Percentiles rank a stretch among this genome's conserved stretches.
Conservation (phyloP, 2,113 vertebrate species). For the Zingel zingel region DNA sequence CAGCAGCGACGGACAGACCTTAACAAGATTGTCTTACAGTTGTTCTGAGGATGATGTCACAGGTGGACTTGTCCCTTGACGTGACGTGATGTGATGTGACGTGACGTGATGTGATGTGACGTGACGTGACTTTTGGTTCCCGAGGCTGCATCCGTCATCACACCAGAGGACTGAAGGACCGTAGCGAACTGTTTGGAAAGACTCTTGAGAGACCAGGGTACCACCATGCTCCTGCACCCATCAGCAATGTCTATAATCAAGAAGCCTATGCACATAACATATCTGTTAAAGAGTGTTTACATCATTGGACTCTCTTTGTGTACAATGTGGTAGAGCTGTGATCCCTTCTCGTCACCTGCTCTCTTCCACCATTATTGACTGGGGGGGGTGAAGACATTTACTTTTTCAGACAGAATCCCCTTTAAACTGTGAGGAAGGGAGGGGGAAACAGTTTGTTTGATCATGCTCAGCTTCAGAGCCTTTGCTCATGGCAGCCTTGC, state of each 20-base stretch:
- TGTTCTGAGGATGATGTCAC: slow-evolving; percentile 35
- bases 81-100: no score
- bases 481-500: slow-evolving; percentile 26
- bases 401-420: slow-evolving; percentile 17
- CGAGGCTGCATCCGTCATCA: neutral
- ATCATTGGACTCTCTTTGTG: slow-evolving; percentile 35
- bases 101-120: no score
- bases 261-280: slow-evolving; percentile 66
- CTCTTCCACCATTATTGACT: neutral
- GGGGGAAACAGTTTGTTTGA: slow-evolving; percentile 32
- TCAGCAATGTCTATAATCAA: slow-evolving; percentile 48
- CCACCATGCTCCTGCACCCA: slow-evolving; percentile 27
- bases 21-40: slow-evolving; percentile 57
- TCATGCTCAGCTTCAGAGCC: slow-evolving; percentile 26
- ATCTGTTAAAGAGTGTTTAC: slow-evolving; percentile 60
- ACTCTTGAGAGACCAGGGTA: slow-evolving; percentile 8
- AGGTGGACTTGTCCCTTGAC: neutral
- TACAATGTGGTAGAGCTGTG: slow-evolving; percentile 7
- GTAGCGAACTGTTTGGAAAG: neutral
- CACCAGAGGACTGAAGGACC: slow-evolving; percentile 19
- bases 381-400: neutral
- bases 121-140: neutral
- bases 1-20: slow-evolving; percentile 11
- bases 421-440: slow-evolving; percentile 28
- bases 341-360: neutral